Percentiles rank a stretch among this genome's conserved stretches.
phyloP scores from a whole-genome alignment of 1,140 invertebrate species.

The Spodoptera litura region DNA sequence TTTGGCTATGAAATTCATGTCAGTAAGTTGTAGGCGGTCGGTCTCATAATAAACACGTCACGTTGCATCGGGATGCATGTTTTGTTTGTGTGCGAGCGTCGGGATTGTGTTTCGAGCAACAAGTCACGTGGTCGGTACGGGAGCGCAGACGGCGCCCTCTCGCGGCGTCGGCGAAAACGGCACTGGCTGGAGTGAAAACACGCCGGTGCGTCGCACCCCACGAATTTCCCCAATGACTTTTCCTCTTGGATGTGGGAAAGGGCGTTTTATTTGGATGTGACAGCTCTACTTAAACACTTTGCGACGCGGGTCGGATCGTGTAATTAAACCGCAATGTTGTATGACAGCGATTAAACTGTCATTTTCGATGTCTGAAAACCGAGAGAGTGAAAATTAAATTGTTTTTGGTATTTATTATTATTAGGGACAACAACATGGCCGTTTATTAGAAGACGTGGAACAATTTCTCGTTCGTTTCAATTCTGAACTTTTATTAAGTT shows the following conservation, averaged over 20 bases:
- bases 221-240: constrained; percentile 83
- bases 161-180: constrained; percentile 77
- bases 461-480: constrained; percentile 20
- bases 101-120: constrained; percentile 63
- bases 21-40: constrained; percentile 53
- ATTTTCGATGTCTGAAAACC: constrained; percentile 43
- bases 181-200: constrained; percentile 80
- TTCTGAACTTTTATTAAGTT: background rate
- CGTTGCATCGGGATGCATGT: constrained; percentile 59
- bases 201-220: constrained; percentile 79
- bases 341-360: constrained; percentile 45
- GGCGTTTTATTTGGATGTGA: constrained; percentile 65
- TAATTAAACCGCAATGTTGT: constrained; percentile 49
- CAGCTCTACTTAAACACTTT: constrained; percentile 42
- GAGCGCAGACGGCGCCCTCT: constrained; percentile 76
- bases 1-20: constrained; percentile 80
- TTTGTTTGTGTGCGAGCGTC: constrained; percentile 53
- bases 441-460: background rate
- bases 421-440: background rate
- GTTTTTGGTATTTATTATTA: constrained; percentile 24
- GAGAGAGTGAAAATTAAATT: constrained; percentile 39
- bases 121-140: constrained; percentile 71
- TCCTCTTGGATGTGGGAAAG: constrained; percentile 73
- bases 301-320: constrained; percentile 42
- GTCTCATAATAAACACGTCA: constrained; percentile 59